phyloP scores from a whole-genome alignment of 2,888 invertebrate genomes.

The Heliothis peltigera region DNA sequence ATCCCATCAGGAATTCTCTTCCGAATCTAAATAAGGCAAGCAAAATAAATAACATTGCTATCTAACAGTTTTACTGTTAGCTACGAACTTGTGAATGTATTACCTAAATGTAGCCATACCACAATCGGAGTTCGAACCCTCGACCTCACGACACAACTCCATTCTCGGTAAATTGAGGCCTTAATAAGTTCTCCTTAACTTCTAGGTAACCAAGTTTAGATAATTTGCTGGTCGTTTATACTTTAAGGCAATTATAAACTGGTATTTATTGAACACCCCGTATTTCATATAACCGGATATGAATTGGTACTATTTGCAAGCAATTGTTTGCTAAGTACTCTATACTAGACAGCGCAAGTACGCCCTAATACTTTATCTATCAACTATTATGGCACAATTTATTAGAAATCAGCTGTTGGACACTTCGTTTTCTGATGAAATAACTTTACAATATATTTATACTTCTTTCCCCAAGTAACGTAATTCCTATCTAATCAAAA shows the following conservation, averaged over 20 bases:
- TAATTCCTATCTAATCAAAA: too few relatives aligned
- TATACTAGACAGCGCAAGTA: neutral
- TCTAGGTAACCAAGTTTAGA: constrained; percentile 46
- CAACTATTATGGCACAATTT: constrained; percentile 38
- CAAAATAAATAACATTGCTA: constrained; percentile 55
- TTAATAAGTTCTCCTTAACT: constrained; percentile 58
- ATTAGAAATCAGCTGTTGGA: constrained; percentile 21
- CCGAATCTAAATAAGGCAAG: constrained; percentile 34
- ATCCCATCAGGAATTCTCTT: constrained; percentile 22
- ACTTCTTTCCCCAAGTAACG: too few relatives aligned
- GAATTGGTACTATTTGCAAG: constrained; percentile 17
- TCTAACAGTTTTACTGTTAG: constrained; percentile 47
- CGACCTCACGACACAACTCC: constrained; percentile 64
- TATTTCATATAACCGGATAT: constrained; percentile 36
- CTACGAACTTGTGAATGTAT: constrained; percentile 51
- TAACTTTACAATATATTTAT: too few relatives aligned
- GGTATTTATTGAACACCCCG: constrained; percentile 23
- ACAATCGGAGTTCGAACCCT: constrained; percentile 56
- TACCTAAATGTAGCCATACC: constrained; percentile 51
- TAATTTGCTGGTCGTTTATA: constrained; percentile 51
- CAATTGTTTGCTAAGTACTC: neutral
- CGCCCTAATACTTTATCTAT: constrained; percentile 8
- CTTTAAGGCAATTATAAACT: constrained; percentile 40
- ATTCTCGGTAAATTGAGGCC: constrained; percentile 57
- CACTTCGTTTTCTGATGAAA: neutral